These are phyloP conservation scores for Rhorus exstirpatorius DNA, from an alignment of 2,888 invertebrate genomes.

Conservation along the genomic window DNA sequence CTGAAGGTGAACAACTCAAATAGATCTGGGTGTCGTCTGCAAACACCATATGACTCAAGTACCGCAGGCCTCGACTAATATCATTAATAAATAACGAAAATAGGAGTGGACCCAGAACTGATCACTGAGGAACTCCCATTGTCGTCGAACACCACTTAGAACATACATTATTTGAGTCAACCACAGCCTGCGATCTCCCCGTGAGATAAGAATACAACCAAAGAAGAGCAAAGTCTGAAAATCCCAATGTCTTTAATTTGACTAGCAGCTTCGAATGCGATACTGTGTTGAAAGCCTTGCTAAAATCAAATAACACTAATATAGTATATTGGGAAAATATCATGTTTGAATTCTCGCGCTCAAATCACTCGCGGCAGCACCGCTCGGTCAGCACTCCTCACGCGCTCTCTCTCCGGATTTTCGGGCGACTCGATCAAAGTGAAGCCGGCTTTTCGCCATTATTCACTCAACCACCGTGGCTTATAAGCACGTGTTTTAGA, in stretches of 20 bases:
- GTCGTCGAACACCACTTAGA: not conserved
- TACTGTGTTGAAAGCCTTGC: slow-evolving; percentile 42
- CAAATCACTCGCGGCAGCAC: too few relatives aligned
- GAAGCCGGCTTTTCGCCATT: too few relatives aligned
- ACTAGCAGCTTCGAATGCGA: not conserved
- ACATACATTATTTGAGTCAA: not conserved
- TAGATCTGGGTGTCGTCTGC: slow-evolving; percentile 41
- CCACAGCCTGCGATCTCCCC: slow-evolving; percentile 15
- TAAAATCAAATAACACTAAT: slow-evolving; percentile 54
- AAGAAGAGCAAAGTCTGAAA: not conserved
- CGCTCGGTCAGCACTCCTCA: too few relatives aligned
- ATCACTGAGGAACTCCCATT: slow-evolving; percentile 2
- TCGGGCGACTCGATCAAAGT: too few relatives aligned
- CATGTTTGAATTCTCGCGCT: too few relatives aligned
- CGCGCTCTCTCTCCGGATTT: too few relatives aligned
- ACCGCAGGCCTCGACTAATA: not conserved
- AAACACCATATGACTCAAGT: not conserved
- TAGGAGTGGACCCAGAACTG: not conserved
- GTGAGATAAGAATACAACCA: slow-evolving; percentile 35
- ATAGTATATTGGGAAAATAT: too few relatives aligned
- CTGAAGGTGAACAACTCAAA: not conserved
- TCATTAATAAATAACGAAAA: slow-evolving; percentile 4
- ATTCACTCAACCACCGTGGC: too few relatives aligned
- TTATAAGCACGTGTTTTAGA: too few relatives aligned
- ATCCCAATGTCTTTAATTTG: slow-evolving; percentile 3